These are phyloP conservation scores for Camponotus fellah DNA, from an alignment of 2,888 invertebrate species.

Conservation along the genomic window DNA sequence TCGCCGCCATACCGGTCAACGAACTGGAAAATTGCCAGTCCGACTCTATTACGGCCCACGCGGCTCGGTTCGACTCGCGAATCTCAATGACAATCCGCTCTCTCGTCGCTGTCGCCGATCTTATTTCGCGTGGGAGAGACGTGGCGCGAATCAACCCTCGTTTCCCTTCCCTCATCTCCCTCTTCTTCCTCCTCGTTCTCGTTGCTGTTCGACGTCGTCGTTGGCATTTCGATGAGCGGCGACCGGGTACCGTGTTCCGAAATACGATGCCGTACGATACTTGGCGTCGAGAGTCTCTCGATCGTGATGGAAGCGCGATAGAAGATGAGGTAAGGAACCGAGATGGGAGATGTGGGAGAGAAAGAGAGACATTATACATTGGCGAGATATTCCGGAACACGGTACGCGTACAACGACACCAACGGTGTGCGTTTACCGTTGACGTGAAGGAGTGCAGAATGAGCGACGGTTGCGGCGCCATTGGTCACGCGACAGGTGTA, in stretches of 20 bases:
- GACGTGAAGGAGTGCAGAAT: conserved; percentile 88
- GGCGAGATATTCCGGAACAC: conserved; percentile 33
- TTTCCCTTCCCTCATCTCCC: not conserved
- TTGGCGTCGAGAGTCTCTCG: conserved; percentile 25
- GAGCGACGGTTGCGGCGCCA: conserved; percentile 88
- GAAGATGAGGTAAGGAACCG: not conserved
- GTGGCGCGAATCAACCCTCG: conserved; percentile 38
- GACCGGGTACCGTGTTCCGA: conserved; percentile 38
- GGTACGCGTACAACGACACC: conserved; percentile 72
- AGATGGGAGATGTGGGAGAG: not conserved
- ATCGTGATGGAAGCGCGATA: conserved; percentile 3
- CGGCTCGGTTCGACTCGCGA: conserved; percentile 14
- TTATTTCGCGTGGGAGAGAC: conserved; percentile 44
- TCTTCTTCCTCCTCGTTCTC: not conserved
- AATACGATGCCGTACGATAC: conserved; percentile 27
- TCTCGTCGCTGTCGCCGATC: conserved; percentile 8
- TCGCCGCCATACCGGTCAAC: conserved; percentile 54
- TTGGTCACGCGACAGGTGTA: conserved; percentile 89
- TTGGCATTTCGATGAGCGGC: conserved; percentile 49
- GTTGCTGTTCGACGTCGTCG: conserved; percentile 16
- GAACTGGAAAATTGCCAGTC: conserved; percentile 71
- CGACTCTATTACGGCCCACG: conserved; percentile 56
- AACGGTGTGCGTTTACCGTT: conserved; percentile 87
- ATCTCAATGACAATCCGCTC: conserved; percentile 52
- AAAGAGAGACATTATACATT: not conserved